Conservation (phyloP, 2,797 vertebrate species). For the Tapirus indicus region DNA sequence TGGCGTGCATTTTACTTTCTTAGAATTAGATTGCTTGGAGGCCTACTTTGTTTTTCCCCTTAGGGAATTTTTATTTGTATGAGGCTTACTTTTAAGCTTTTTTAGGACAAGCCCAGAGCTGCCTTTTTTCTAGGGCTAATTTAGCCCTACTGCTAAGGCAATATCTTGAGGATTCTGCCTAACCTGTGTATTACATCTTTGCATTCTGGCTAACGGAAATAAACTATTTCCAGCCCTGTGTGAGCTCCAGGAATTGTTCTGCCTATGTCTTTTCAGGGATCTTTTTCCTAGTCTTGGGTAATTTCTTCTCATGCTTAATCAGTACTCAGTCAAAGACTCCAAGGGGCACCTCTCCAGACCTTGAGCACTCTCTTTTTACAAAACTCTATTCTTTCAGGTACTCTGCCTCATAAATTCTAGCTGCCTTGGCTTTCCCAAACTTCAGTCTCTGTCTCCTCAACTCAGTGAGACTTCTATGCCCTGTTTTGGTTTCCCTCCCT, state of each 20-base stretch:
- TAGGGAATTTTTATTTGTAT: not conserved
- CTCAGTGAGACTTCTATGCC: too few relatives aligned
- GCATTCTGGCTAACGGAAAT: not conserved
- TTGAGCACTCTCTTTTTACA: not conserved
- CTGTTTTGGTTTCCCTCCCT: not conserved
- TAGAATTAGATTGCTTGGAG: not conserved
- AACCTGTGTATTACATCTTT: not conserved
- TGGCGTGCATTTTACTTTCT: not conserved
- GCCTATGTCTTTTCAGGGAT: not conserved
- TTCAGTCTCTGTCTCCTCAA: not conserved
- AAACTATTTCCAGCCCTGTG: not conserved
- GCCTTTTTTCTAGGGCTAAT: not conserved
- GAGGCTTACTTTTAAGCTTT: not conserved
- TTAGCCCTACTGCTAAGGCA: not conserved
- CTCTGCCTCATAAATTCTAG: not conserved
- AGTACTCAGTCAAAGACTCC: not conserved
- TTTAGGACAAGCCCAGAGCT: not conserved
- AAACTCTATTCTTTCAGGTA: not conserved
- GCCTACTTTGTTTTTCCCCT: not conserved
- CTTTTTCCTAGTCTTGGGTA: not conserved
- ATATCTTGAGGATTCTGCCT: not conserved
- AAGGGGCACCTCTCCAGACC: not conserved
- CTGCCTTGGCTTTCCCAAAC: not conserved
- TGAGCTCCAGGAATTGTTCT: not conserved
- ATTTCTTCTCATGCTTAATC: not conserved